phyloP scores from a whole-genome alignment of 2,113 vertebrate genomes.

The Regulus satrapa region DNA sequence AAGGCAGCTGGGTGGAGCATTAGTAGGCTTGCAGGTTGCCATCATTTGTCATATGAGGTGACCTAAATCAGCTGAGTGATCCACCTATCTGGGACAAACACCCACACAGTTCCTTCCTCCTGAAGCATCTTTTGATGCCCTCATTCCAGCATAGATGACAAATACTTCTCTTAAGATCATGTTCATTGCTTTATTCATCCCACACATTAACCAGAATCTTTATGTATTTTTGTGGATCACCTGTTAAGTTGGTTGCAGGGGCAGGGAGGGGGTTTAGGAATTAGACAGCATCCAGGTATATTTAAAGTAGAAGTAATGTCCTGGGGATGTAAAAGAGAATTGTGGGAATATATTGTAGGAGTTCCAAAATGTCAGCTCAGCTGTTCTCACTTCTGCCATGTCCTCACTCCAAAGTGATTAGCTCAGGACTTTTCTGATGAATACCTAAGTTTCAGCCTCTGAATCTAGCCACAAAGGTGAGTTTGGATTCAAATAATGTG shows the following conservation, averaged over 20 bases:
- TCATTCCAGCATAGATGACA: not conserved
- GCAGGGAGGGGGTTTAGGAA: not conserved
- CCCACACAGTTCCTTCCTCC: conserved; percentile 9
- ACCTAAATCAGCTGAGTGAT: conserved; percentile 28
- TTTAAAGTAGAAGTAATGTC: not conserved
- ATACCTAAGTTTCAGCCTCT: not conserved
- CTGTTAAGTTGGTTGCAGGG: not conserved
- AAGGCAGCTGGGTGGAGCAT: conserved; percentile 10
- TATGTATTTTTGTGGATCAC: not conserved
- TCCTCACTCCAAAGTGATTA: not conserved
- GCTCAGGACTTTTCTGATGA: not conserved
- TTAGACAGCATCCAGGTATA: not conserved
- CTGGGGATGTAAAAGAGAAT: not conserved
- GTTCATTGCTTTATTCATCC: not conserved
- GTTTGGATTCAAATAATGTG: not conserved
- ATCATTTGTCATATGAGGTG: not conserved
- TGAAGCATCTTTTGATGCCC: conserved; percentile 1
- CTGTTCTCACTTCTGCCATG: not conserved
- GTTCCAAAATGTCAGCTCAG: conserved; percentile 8
- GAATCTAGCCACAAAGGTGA: not conserved
- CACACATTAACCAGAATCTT: not conserved
- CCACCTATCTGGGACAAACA: conserved; percentile 19
- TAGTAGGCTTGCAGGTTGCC: not conserved
- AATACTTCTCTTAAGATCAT: not conserved
- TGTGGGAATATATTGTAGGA: not conserved